A percentile compares a stretch with the other conserved stretches of the same genome.
Conservation (phyloP, 2,797 vertebrate species). For the Loriculus beryllinus region DNA sequence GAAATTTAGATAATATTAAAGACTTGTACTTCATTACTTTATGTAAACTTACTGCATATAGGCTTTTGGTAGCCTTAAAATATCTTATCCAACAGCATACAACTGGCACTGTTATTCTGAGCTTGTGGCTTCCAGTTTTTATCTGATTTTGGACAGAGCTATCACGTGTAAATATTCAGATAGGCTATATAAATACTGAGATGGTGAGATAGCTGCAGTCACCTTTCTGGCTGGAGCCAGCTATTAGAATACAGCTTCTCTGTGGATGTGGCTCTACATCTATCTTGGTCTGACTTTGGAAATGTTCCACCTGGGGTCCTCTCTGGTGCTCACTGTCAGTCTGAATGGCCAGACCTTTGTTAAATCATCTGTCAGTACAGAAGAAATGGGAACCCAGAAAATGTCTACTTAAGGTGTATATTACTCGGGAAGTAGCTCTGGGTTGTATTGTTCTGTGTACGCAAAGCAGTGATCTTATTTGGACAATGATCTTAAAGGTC, state of each 20-base stretch:
- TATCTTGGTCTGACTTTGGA: not conserved
- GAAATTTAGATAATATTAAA: not conserved
- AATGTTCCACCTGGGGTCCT: not conserved
- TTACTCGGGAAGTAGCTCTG: not conserved
- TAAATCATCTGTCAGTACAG: not conserved
- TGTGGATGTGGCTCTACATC: not conserved
- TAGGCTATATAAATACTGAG: not conserved
- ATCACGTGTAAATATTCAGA: not conserved
- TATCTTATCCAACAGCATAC: not conserved
- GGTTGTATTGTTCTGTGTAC: not conserved
- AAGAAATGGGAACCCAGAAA: not conserved
- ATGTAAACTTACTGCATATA: not conserved
- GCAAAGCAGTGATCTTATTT: not conserved
- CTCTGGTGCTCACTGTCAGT: accelerated
- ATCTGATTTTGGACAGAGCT: not conserved
- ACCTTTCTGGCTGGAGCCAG: accelerated
- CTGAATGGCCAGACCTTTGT: not conserved
- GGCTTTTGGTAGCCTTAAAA: not conserved
- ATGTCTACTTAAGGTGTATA: accelerated
- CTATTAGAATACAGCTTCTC: accelerated
- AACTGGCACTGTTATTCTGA: not conserved
- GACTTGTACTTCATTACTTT: not conserved
- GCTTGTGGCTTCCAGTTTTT: not conserved
- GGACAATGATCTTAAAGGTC: not conserved
- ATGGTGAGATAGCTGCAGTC: not conserved